Base-by-base conservation (phyloP, 1,140 invertebrate species). In the Lepidurus packardi region DNA sequence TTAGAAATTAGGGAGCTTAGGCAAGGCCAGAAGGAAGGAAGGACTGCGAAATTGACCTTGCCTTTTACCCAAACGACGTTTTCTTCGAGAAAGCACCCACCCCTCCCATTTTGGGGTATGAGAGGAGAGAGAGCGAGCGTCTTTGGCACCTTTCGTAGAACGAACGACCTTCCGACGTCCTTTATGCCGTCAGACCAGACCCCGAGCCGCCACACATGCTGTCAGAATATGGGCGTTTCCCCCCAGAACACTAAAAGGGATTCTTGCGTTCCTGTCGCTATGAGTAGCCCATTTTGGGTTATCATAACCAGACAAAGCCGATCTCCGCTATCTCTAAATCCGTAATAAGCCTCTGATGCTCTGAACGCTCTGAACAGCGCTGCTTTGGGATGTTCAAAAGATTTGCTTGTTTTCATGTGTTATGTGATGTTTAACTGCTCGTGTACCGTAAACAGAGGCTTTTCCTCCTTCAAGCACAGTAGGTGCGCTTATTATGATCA, bases 71-170 rank as follows among this genome's bases (percentile, higher is more conserved):
- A n/a, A 21, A n/a, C 16, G 16, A n/a, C 16, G 53, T n/a, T 65
- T 16, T 21, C 6, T 65, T 65, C 21, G 6, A 21, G 21, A 65
- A 21, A 65, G 53, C n/a, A 16, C 16, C 21, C 16, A 21, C 10
- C 10, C 13, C 21, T 21, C 21, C 21, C 8, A 65, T 65, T 7
- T 65, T 65, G 0, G 21, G 21, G 53, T 0, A n/a, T n/a, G 53
- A 1, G 53, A n/a, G 21, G 47, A 65, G 53, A 65, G 21, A 21
- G 21, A 65, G 53, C 5, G 53, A 65, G 21, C 53, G 53, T 65
- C 21, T 65, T 65, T 65, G 53, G 53, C 53, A 65, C 53, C 53
- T 65, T 65, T 65, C 53, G 53, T 65, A n/a, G 53, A 65, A 65
- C n/a, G 53, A 65, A 65, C 53, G 53, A 65, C 53, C 53, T 65